phyloP scores from a whole-genome alignment of 1,140 invertebrate genomes.

The Akabosia matsudoensis region DNA sequence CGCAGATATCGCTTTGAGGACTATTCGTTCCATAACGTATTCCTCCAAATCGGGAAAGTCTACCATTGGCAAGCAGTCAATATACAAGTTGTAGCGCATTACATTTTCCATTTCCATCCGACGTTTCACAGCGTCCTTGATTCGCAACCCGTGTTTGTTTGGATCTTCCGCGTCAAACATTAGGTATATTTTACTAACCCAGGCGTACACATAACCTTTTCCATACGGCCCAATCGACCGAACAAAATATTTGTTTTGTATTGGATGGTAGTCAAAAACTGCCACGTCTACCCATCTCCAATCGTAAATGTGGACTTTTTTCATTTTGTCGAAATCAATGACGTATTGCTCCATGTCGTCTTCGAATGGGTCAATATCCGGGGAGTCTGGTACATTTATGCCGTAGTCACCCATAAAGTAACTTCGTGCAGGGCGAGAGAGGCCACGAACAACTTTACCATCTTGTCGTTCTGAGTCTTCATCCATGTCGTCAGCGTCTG shows the following conservation, averaged over 20 bases:
- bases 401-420: slow-evolving; percentile 3
- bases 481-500: neutral
- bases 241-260: slow-evolving; percentile 32
- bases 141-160: slow-evolving; percentile 26
- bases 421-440: neutral
- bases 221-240: slow-evolving; percentile 29
- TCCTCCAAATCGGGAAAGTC: neutral
- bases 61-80: slow-evolving; percentile 37
- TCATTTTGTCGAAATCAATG: slow-evolving; percentile 43
- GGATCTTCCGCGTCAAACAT: slow-evolving; percentile 42
- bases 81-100: slow-evolving; percentile 40
- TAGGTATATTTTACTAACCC: slow-evolving; percentile 38
- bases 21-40: neutral
- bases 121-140: slow-evolving; percentile 36
- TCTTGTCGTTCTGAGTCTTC: slow-evolving; percentile 3
- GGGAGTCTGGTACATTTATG: slow-evolving; percentile 17
- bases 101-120: slow-evolving; percentile 31
- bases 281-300: slow-evolving; percentile 43
- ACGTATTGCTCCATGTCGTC: slow-evolving; percentile 33
- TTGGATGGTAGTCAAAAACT: slow-evolving; percentile 34
- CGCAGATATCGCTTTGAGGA: neutral
- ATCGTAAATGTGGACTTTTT: slow-evolving; percentile 40
- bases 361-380: slow-evolving; percentile 40
- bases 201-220: slow-evolving; percentile 37
- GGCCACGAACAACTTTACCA: neutral